phyloP scores from a whole-genome alignment of 2,797 vertebrate species.

The Bradypodion pumilum region DNA sequence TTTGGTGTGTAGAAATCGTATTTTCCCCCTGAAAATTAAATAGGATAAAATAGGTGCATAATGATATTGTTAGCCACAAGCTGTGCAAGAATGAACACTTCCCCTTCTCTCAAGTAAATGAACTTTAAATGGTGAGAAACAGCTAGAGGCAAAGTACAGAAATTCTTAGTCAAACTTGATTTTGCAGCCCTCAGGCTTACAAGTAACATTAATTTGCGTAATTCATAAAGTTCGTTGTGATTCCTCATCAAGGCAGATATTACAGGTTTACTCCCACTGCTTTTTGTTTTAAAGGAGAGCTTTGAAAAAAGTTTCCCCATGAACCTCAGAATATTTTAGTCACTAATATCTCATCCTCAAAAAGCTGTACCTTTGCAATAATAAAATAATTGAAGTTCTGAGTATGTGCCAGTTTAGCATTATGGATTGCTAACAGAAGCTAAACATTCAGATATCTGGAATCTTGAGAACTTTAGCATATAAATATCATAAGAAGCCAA shows the following conservation, averaged over 20 bases:
- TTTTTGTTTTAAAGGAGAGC: not conserved
- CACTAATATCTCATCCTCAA: not conserved
- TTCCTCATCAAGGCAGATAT: constrained; percentile 11
- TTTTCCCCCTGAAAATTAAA: constrained; percentile 21
- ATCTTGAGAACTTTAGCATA: too few relatives aligned
- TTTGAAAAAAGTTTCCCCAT: constrained; percentile 10
- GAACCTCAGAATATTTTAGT: not conserved
- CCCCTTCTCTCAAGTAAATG: not conserved
- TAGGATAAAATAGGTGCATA: constrained; percentile 1
- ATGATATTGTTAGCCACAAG: constrained; percentile 6
- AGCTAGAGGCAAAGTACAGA: constrained; percentile 8
- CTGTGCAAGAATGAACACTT: constrained; percentile 6
- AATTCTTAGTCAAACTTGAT: constrained; percentile 33
- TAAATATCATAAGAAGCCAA: not conserved
- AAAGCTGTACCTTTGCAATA: not conserved
- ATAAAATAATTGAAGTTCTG: not conserved
- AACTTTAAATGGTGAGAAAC: constrained; percentile 25
- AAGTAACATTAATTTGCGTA: not conserved
- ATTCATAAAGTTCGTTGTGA: constrained; percentile 21
- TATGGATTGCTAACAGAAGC: not conserved
- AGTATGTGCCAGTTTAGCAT: not conserved
- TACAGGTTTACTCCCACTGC: not conserved
- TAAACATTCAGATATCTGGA: too few relatives aligned
- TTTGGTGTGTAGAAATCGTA: constrained; percentile 2
- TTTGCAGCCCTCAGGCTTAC: constrained; percentile 14